Percentiles rank a stretch among this genome's conserved stretches.
phyloP scores from a whole-genome alignment of 2,888 invertebrate species.

The Drosophila melanosoma region DNA sequence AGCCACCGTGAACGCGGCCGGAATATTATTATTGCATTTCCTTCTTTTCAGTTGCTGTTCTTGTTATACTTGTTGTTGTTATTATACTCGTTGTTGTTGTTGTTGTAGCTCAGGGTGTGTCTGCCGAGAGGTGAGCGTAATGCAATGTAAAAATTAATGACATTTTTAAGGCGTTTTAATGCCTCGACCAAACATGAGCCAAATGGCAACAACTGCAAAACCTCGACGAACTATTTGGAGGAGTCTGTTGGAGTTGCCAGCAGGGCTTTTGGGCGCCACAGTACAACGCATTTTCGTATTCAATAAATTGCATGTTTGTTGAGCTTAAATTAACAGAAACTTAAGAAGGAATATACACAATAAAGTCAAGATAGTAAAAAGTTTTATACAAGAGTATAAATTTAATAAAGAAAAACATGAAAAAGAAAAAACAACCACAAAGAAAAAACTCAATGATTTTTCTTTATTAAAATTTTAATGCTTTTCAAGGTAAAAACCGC shows the following conservation, averaged over 20 bases:
- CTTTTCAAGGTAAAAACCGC: not conserved
- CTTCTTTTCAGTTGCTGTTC: constrained; percentile 3
- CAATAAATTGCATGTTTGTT: constrained; percentile 51
- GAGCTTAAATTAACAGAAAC: not conserved
- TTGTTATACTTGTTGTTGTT: not conserved
- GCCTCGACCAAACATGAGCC: constrained; percentile 34
- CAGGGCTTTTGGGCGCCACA: constrained; percentile 2
- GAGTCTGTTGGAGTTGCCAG: not conserved
- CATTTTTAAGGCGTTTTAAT: constrained; percentile 73
- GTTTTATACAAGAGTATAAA: not conserved
- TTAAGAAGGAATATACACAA: not conserved
- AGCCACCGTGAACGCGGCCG: constrained; percentile 34
- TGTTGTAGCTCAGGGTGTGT: not conserved
- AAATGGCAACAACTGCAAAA: constrained; percentile 37
- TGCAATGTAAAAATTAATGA: constrained; percentile 61
- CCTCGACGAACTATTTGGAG: constrained; percentile 8
- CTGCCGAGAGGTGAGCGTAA: constrained; percentile 16
- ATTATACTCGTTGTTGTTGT: not conserved
- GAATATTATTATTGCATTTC: constrained; percentile 66
- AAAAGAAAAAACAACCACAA: not conserved
- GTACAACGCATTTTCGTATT: constrained; percentile 33
- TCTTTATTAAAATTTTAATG: not conserved
- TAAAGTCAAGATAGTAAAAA: not conserved
- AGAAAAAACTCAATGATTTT: not conserved
- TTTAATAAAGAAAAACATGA: not conserved